Conservation (phyloP, 2,113 vertebrate species). For the Apus apus region DNA sequence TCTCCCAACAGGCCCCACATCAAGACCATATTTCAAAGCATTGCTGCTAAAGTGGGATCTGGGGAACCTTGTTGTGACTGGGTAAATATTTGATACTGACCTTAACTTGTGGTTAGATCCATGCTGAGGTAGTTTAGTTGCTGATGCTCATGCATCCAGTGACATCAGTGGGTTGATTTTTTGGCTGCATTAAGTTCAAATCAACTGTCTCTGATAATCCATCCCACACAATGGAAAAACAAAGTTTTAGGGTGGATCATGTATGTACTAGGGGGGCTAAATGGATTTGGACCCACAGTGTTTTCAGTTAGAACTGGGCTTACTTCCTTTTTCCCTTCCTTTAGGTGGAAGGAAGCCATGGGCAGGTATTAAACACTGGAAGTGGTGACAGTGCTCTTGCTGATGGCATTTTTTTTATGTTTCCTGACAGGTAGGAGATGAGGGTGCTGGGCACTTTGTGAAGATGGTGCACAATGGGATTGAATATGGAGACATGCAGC, state of each 20-base stretch:
- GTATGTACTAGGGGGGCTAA: not conserved
- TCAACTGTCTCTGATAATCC: not conserved
- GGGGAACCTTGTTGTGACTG: conserved; percentile 98
- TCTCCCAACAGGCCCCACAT: conserved; percentile 88
- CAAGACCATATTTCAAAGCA: conserved; percentile 95
- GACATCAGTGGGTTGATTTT: not conserved
- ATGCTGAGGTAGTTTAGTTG: not conserved
- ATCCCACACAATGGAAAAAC: not conserved
- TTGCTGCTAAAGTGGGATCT: conserved; percentile 94
- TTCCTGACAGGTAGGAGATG: conserved; percentile 88
- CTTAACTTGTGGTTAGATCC: not conserved
- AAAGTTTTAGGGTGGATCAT: not conserved
- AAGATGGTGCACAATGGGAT: conserved; percentile 99
- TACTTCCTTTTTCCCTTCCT: not conserved
- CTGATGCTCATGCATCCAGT: not conserved
- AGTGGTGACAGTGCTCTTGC: not conserved
- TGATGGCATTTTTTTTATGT: not conserved
- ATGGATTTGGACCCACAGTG: not conserved
- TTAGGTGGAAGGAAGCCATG: not conserved
- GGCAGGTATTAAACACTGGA: not conserved
- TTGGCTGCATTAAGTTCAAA: not conserved
- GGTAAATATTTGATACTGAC: conserved; percentile 78
- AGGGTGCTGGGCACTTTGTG: conserved; percentile 95
- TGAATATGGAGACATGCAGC: conserved; percentile 98
- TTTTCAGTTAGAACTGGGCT: not conserved